phyloP scores from a whole-genome alignment of 2,888 invertebrate genomes.

The Nemoura dubitans region DNA sequence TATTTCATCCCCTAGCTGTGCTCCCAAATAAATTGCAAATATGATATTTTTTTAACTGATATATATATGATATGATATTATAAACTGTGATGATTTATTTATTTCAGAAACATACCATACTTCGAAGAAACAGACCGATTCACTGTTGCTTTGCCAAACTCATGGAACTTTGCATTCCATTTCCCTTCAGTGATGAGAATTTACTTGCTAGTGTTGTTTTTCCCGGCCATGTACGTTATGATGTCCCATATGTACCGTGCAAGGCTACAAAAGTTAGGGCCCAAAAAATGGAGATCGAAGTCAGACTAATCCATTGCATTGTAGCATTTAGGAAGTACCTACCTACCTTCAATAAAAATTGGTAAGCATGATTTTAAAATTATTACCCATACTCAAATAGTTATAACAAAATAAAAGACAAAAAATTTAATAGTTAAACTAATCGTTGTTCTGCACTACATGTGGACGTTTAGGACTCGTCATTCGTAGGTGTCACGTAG shows the following conservation, averaged over 20 bases:
- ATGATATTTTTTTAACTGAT: neutral
- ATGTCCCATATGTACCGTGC: conserved; percentile 87
- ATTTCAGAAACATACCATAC: conserved; percentile 81
- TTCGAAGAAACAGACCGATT: conserved; percentile 85
- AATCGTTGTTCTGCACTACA: too few relatives aligned
- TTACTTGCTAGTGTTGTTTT: conserved; percentile 78
- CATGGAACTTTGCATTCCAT: conserved; percentile 86
- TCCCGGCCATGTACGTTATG: conserved; percentile 79
- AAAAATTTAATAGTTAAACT: too few relatives aligned
- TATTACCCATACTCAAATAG: too few relatives aligned
- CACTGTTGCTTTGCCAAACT: conserved; percentile 81
- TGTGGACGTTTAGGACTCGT: too few relatives aligned
- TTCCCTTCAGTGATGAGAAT: conserved; percentile 81
- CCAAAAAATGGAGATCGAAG: conserved; percentile 49
- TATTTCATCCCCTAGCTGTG: too few relatives aligned
- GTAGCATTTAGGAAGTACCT: neutral
- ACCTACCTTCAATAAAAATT: too few relatives aligned
- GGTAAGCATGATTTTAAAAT: too few relatives aligned
- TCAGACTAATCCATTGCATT: conserved; percentile 36
- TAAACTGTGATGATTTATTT: neutral
- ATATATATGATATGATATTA: neutral
- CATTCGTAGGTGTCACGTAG: too few relatives aligned
- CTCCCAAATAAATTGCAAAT: too few relatives aligned
- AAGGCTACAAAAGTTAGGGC: conserved; percentile 72
- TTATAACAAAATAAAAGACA: too few relatives aligned